phyloP scores from a whole-genome alignment of 2,888 invertebrate species.

The Leptinotarsa tumamoca region DNA sequence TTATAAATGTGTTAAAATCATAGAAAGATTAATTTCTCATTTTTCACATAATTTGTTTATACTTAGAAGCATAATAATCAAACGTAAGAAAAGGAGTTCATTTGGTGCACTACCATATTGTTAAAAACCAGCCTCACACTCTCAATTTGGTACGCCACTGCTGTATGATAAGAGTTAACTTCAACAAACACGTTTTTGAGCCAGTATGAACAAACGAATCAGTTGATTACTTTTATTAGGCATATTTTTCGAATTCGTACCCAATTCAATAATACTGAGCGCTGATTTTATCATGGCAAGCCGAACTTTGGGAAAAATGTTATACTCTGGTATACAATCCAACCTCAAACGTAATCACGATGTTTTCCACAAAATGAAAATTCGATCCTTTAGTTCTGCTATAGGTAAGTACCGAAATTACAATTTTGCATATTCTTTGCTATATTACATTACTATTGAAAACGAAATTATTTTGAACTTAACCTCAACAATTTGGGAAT shows the following conservation, averaged over 20 bases:
- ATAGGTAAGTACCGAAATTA: background rate
- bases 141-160: background rate
- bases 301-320: conserved; percentile 1
- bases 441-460: background rate
- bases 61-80: no score
- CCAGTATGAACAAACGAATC: background rate
- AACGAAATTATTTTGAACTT: background rate
- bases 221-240: background rate
- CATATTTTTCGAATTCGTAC: background rate
- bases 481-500: background rate
- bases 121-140: background rate
- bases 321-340: background rate
- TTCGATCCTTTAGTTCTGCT: background rate
- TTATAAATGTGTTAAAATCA: no score
- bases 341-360: background rate
- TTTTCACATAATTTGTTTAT: no score
- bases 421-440: background rate
- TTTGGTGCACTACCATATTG: background rate
- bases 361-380: background rate
- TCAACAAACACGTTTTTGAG: background rate
- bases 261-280: background rate
- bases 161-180: background rate
- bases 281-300: background rate
- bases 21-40: no score
- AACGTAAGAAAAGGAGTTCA: no score